Percentiles rank a stretch among this genome's conserved stretches.
Conservation (phyloP, 2,797 vertebrate species). For the Apodemus agrarius region DNA sequence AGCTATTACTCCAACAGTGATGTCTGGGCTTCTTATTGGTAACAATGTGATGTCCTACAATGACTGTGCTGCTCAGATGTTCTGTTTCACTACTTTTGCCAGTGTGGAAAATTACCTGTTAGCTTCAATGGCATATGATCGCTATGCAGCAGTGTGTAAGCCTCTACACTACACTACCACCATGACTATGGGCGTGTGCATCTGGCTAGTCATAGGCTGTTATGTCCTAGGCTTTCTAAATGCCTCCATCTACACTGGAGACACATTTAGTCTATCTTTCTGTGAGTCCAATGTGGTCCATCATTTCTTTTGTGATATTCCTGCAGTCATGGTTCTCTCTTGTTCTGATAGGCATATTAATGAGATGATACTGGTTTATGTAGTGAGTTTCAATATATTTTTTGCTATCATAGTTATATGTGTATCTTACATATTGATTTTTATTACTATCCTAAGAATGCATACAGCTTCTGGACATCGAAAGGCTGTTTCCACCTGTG, state of each 20-base stretch:
- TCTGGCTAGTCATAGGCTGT: not conserved
- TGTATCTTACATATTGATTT: constrained; percentile 39
- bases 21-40: not conserved
- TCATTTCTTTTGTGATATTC: constrained; percentile 76
- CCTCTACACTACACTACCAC: not conserved
- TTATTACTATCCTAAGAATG: not conserved
- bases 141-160: constrained; percentile 52
- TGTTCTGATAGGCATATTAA: constrained; percentile 38
- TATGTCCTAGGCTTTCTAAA: constrained; percentile 56
- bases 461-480: not conserved
- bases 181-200: not conserved
- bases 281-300: constrained; percentile 41
- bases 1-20: constrained; percentile 42
- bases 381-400: constrained; percentile 52
- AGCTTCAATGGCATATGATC: constrained; percentile 65
- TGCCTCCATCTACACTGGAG: constrained; percentile 9
- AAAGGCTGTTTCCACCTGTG: constrained; percentile 28
- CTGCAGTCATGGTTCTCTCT: constrained; percentile 65
- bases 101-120: constrained; percentile 71
- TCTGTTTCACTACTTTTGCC: constrained; percentile 64
- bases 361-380: constrained; percentile 13
- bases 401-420: constrained; percentile 47
- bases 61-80: constrained; percentile 53
- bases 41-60: constrained; percentile 20
- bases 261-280: not conserved